Base-by-base conservation (phyloP, 2,797 vertebrate genomes). In the Cossypha polioptera region DNA sequence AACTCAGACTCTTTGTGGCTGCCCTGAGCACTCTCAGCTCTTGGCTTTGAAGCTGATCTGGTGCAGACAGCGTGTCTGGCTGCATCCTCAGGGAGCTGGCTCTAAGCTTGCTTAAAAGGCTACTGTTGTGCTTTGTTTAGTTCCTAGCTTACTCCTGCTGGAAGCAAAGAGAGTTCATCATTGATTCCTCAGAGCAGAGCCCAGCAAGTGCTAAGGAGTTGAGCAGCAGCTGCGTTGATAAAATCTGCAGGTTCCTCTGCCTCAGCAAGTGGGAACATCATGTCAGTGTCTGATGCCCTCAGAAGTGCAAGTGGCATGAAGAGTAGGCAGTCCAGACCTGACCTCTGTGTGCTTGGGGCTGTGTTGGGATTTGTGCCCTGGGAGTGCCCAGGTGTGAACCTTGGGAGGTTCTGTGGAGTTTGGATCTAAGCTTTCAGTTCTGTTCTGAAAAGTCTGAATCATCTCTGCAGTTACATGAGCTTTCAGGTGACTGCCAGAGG, bases 21-120 rank as follows among this genome's bases (percentile, higher is more conserved):
- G 76, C 89, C 76, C 89, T 65, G 78, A 90, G 61, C 68, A 7
- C 81, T 77, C 57, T 74, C 62, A 75, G 55, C 59, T 73, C 9
- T n/a, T 48, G 9, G 76, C 85, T 96, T 82, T 91, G 95, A 92
- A 91, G 95, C 63, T 91, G 79, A 73, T 84, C 75, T 76, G 85
- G 73, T 2, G 9, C 22, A 92, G 91, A 59, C 82, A 73, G 66
- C 29, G 3, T 57, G 85, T 95, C 91, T 92, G 89, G 66, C 76
- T 90, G 58, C 16, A 42, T 90, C 95, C 89, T 86, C 6, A 1
- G 91, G 89, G 91, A 92, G 36, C 91, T 90, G 66, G 9, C 83
- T 92, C 84, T 67, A 54, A 88, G 66, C 75, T 94, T 75, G 33
- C 85, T 88, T 79, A 16, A 88, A 94, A 93, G 71, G 58, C 87